Evolutionary conservation across 92 coral and sea anemone genomes (phyloP), one percentile per base, ranked within the genome.

Genomic region (Virgularia gustaviana): DNA sequence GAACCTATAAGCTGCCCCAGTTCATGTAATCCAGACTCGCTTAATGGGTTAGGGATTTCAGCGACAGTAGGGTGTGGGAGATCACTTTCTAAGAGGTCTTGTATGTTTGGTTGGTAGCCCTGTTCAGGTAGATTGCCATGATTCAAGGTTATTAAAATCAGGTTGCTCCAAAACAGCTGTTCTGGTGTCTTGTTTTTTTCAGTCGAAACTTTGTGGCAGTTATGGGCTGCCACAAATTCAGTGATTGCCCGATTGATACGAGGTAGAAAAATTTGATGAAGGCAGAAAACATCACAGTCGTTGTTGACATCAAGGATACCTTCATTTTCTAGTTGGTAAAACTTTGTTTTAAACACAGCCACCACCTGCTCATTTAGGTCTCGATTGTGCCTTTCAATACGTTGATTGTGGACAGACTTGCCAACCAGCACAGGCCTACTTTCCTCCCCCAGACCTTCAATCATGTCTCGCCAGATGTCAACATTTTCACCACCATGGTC

Each of bases 401-500:
- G 5, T 36, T 75, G 80, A 70, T 75, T 75, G 67, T 81, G 70
- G n/a, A 81, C 82, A 1, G 78, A 81, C 29, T 75, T 76, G 33
- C 86, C 86, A 16, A 76, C 78, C 12, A 76, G 30, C 37, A 81
- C 65, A 13, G 82, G 63, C 25, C 52, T 66, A n/a, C 64, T 58
- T 28, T 76, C 86, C 52, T 82, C 78, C 6, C 86, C 86, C 71
- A 71, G 57, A n/a, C 71, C 77, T 8, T 10, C 33, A 31, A 36
- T 45, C 82, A 82, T 76, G 53, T 82, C 86, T 6, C 60, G 18
- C 85, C 85, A 81, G 1, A 81, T 61, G 29, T 64, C 75, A 22
- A 81, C 68, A 38, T 79, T 79, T 62, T 63, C 75, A 15, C 86
- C 81, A 16, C 85, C 80, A 31, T 73, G 68, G 24, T 79, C 83